Evolutionary conservation across 1,140 invertebrate species (phyloP), one percentile per base, ranked within the genome.

Genomic region (Ceratoteleas bidentatus): DNA sequence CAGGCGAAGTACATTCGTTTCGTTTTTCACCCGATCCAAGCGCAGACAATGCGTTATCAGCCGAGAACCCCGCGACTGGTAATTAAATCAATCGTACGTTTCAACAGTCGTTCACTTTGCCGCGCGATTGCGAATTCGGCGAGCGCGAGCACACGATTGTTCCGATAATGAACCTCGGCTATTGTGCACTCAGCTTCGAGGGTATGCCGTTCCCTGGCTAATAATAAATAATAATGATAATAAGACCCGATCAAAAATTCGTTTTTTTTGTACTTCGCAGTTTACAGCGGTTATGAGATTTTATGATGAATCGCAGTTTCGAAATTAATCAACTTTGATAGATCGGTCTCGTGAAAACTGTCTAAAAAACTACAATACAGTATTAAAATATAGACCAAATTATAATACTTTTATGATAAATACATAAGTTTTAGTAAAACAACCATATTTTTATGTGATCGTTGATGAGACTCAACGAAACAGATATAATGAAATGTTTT

Each of bases 71-170:
- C 62, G 47, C 69, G 60, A 65, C 57, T 47, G 60, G 60, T 74
- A 62, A 74, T 74, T 74, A 65, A 74, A 65, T 74, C 61, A 60
- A 58, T 65, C 54, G 49, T 73, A 47, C 40, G 43, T 60, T 74
- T 74, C 53, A 58, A 50, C 34, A 52, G 36, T 70, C 57, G 47
- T 61, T 61, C 49, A 62, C 40, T 62, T 47, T 36, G 50, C 16
- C 52, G 52, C 10, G 69, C 40, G 43, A 73, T 62, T 73, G 38
- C 69, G 69, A 54, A 36, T 73, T 73, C 32, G 24, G 32, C n/a
- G 33, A 60, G 72, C 47, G 36, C 13, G 53, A 36, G 15, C 14
- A 49, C 15, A 32, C 33, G 50, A 65, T 58, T 74, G 54, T 65
- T 65, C 53, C 36, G 53, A 74, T 74, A 65, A 74, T 65, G 61